A percentile compares a stretch with the other conserved stretches of the same genome.
These are phyloP conservation scores for Thunnus maccoyii DNA, from an alignment of 2,113 vertebrate species.

Conservation along the genomic window DNA sequence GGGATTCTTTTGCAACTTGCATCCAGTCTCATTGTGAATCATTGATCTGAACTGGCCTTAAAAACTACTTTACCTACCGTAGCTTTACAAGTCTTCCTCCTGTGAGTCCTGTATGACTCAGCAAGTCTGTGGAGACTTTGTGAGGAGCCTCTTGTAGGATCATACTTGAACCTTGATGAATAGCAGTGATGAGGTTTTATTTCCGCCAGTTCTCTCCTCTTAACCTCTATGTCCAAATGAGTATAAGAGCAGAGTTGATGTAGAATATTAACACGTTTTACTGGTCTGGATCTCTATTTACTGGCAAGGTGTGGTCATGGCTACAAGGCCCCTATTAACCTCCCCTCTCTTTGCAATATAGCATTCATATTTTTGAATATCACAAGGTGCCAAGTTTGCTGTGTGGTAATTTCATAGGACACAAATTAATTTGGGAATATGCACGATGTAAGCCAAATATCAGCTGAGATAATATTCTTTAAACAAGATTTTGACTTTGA, in stretches of 20 bases:
- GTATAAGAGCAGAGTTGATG: not conserved
- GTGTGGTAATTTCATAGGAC: no score
- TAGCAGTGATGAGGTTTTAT: conserved; percentile 36
- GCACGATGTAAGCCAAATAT: not conserved
- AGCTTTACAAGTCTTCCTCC: conserved; percentile 15
- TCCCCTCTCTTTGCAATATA: no score
- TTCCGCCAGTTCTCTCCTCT: conserved; percentile 19
- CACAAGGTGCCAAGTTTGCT: no score
- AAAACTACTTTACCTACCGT: not conserved
- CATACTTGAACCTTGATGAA: conserved; percentile 32
- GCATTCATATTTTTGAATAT: no score
- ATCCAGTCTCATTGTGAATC: no score
- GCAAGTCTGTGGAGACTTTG: conserved; percentile 27
- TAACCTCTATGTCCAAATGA: conserved; percentile 7
- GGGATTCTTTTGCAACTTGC: no score
- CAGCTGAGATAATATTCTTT: not conserved
- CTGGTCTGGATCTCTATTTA: not conserved
- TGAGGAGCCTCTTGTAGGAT: conserved; percentile 37
- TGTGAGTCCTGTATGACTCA: conserved; percentile 46
- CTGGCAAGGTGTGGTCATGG: not conserved
- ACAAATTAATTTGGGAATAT: no score
- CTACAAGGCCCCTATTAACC: not conserved
- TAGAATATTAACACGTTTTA: not conserved
- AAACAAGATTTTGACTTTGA: no score
- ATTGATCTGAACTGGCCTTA: no score